A percentile compares a stretch with the other conserved stretches of the same genome.
Evolutionary conservation across 23 tunicate species (phyloP).

Genomic region (Halocynthia roretzi): DNA sequence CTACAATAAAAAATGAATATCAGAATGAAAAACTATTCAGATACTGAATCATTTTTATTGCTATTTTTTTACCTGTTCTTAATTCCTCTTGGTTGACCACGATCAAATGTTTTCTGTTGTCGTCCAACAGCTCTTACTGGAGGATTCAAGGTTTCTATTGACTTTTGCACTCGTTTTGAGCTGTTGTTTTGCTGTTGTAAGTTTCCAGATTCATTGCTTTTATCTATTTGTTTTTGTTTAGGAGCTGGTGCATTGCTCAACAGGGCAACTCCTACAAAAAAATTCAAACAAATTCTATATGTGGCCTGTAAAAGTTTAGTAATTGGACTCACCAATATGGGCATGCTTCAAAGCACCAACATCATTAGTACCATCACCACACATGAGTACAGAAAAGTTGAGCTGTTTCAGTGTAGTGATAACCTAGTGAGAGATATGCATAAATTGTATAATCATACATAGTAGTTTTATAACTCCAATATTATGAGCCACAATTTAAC

Average conservation of each 20-base stretch:
- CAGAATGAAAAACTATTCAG: too few relatives aligned
- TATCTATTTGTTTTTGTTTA: not conserved
- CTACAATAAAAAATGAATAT: too few relatives aligned
- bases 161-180: not conserved
- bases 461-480: not conserved
- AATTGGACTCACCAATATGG: constrained; percentile 67
- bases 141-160: not conserved
- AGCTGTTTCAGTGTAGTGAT: constrained; percentile 58
- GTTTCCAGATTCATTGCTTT: too few relatives aligned
- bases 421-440: constrained; percentile 25
- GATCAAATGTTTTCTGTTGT: constrained; percentile 6
- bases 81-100: constrained; percentile 25
- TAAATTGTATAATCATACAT: not conserved
- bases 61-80: constrained; percentile 23
- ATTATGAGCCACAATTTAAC: not conserved
- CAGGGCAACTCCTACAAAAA: constrained; percentile 61
- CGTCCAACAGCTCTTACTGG: not conserved
- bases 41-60: too few relatives aligned
- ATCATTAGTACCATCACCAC: constrained; percentile 99
- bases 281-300: not conserved
- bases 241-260: constrained; percentile 62
- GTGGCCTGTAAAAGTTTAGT: not conserved
- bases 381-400: constrained; percentile 82
- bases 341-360: constrained; percentile 97
- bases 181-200: too few relatives aligned